Percentiles rank a stretch among this genome's conserved stretches.
Conservation (phyloP, 2,888 invertebrate species). For the Drosophila recens region DNA sequence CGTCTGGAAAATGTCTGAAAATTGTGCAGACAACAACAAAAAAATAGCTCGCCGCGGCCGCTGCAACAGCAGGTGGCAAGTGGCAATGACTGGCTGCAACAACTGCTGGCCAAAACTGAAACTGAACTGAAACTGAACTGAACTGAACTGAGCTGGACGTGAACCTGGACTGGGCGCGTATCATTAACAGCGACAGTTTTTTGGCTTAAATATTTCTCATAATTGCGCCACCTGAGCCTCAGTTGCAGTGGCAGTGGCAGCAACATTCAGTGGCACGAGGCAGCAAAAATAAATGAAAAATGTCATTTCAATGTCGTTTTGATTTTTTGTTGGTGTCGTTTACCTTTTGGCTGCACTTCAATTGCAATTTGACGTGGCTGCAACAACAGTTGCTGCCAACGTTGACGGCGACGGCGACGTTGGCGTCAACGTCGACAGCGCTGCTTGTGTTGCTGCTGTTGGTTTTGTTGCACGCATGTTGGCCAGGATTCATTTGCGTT, state of each 20-base stretch:
- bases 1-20: conserved; percentile 82
- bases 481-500: conserved; percentile 72
- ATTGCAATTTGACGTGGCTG: conserved; percentile 72
- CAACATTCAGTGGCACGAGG: conserved; percentile 25
- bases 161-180: conserved; percentile 20
- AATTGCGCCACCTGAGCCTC: conserved; percentile 45
- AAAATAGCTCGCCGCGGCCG: conserved; percentile 29
- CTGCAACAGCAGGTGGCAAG: conserved; percentile 68
- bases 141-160: conserved; percentile 36
- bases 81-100: conserved; percentile 38
- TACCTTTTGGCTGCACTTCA: conserved; percentile 82
- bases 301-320: conserved; percentile 83
- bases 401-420: conserved; percentile 25
- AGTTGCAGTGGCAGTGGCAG: neutral
- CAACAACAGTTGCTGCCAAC: conserved; percentile 57
- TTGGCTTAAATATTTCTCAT: conserved; percentile 41
- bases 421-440: conserved; percentile 25
- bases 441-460: conserved; percentile 47
- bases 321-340: conserved; percentile 78
- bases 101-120: conserved; percentile 56
- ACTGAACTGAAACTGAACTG: conserved; percentile 26
- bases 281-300: conserved; percentile 75
- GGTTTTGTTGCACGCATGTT: conserved; percentile 73
- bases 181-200: conserved; percentile 56
- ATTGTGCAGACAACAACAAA: conserved; percentile 66